Evolutionary conservation across 1,140 invertebrate genomes (phyloP), one percentile per base, ranked within the genome.

Genomic region (Pseudomyrmex gracilis): DNA sequence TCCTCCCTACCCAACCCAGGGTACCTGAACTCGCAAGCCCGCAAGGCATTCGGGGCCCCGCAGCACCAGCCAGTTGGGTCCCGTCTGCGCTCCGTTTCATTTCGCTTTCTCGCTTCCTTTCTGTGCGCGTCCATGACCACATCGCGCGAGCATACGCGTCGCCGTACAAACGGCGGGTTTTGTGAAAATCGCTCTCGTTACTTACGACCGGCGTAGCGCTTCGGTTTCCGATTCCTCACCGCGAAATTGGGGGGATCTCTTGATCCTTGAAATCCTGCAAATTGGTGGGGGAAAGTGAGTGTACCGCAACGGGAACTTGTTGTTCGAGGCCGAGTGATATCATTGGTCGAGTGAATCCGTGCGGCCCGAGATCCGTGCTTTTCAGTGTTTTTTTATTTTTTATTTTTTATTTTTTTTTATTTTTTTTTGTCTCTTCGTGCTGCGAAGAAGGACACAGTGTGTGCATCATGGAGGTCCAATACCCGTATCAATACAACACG

Each of bases 11-110:
- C 61, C 61, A 67, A 34, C 49, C 76, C 63, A 86, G 64, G 87
- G 87, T 89, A 89, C 82, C 88, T 89, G 88, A 89, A 89, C 85
- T 85, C 87, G 64, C 84, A 85, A 78, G 70, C 87, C 84, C 84
- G 84, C 80, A 20, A 85, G 71, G 85, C 83, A 89, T 87, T 85
- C 87, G 85, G 87, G 82, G 89, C 84, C 89, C 88, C 89, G 90
- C 87, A 88, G 87, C 90, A 89, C 87, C 88, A 92, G 90, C 89
- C 93, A 94, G 93, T 94, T 94, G 88, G 89, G 90, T 90, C 91
- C 92, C 93, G 93, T 91, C 93, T 92, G 91, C 89, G 91, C 87
- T 92, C 90, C 88, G 91, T 91, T 92, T 92, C 89, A 90, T 58
- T 73, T 78, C 82, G 73, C 76, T 83, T 55, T 74, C 58, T 84